Evolutionary conservation across 2,888 invertebrate species (phyloP), one percentile per base, ranked within the genome.

Genomic region (Polyploca ridens): DNA sequence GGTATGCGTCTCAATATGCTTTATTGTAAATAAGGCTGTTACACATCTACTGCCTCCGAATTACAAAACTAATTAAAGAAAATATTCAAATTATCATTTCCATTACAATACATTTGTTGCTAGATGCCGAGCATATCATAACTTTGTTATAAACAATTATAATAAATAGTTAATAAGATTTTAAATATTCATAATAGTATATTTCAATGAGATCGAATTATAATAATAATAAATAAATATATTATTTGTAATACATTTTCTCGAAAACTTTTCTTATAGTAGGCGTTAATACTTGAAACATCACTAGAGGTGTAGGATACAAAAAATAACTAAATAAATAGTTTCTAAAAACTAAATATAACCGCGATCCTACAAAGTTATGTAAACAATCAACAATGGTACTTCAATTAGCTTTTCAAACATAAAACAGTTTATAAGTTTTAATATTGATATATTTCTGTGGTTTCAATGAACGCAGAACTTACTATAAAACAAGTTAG

Each of bases 1-100:
- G 79, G 70, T 77, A 82, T 88, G 84, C 85, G 89, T 89, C 84
- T 89, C 87, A 91, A 91, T 90, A 93, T 89, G 84, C 86, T 94
- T 94, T 94, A 93, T 93, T 93, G 88, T 85, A 91, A 92, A 91
- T 87, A 90, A 89, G 89, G 91, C 89, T 87, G 83, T 83, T 89
- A 93, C 90, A 92, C 81, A 84, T 81, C 88, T 90, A 91, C 81
- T 79, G 84, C 83, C 82, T 86, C 72, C 77, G 78, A 80, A 85
- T 90, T 89, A 93, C 87, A 92, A 91, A 90, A 88, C 85, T 87
- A 83, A 82, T 78, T 76, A 79, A 81, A 80, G 75, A 70, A 76
- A 78, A 74, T 73, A 69, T 75, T 72, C 72, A 73, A 82, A 77
- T 73, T 75, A 74, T 72, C 67, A 64, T 68, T 71, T 68, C 69